Evolutionary conservation across 2,113 vertebrate genomes (phyloP).

Genomic region (Sardina pilchardus): DNA sequence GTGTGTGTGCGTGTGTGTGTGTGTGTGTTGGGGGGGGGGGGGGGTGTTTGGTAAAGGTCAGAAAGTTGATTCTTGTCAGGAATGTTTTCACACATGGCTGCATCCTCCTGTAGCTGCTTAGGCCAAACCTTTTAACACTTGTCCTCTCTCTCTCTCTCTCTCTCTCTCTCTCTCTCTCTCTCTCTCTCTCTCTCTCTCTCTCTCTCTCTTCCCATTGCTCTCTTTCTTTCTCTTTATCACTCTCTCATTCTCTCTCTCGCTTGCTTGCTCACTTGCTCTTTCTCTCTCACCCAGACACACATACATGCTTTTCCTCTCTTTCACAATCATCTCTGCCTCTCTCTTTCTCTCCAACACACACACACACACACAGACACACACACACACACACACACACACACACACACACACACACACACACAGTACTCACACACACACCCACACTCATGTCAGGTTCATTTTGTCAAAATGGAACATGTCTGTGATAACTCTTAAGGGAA

Average conservation of each 20-base stretch:
- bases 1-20: not conserved
- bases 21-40: not conserved
- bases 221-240: not conserved
- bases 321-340: too few relatives aligned
- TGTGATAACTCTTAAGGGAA: not conserved
- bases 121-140: constrained; percentile 15
- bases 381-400: too few relatives aligned
- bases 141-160: not conserved
- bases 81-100: not conserved
- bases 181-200: not conserved
- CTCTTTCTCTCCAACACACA: too few relatives aligned
- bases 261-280: not conserved
- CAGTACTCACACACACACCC: too few relatives aligned
- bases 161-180: not conserved
- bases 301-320: not conserved
- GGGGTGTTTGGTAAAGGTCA: not conserved
- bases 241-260: not conserved
- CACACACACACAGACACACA: too few relatives aligned
- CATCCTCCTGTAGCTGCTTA: not conserved
- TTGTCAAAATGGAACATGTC: not conserved
- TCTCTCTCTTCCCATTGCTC: not conserved
- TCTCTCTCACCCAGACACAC: not conserved
- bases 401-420: too few relatives aligned
- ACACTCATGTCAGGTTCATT: not conserved
- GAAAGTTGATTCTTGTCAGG: constrained; percentile 7